Conservation (phyloP, 1,140 invertebrate genomes). For the Tribolium castaneum region DNA sequence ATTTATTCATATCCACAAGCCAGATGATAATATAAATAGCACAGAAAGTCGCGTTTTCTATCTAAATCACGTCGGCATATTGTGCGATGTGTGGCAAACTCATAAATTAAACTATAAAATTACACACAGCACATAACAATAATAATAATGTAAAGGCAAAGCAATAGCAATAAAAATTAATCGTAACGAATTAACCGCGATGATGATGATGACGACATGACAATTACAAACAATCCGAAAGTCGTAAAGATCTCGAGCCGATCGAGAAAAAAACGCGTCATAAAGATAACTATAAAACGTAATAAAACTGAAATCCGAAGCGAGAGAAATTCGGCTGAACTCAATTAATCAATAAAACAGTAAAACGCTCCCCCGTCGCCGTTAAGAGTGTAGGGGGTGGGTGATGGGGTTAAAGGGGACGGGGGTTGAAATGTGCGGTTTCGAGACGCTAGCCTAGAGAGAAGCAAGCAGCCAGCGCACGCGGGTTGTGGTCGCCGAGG, state of each 20-base stretch:
- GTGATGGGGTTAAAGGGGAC: constrained; percentile 55
- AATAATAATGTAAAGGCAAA: not conserved
- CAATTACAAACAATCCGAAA: constrained; percentile 52
- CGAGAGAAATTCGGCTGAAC: constrained; percentile 63
- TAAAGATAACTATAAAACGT: constrained; percentile 63
- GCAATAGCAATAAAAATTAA: constrained; percentile 53
- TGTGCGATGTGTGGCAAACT: constrained; percentile 55
- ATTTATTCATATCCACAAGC: constrained; percentile 61
- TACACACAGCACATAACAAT: constrained; percentile 56
- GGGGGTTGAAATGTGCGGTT: constrained; percentile 64
- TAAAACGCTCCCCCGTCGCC: constrained; percentile 63
- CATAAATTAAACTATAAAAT: constrained; percentile 59
- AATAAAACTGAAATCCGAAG: constrained; percentile 63
- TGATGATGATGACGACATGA: constrained; percentile 51
- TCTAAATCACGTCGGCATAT: constrained; percentile 60
- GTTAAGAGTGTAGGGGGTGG: constrained; percentile 61
- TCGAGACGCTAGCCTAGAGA: constrained; percentile 63
- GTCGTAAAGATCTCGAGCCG: constrained; percentile 47
- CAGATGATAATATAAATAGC: constrained; percentile 61
- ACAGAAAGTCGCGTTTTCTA: constrained; percentile 60
- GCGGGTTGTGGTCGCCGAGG: constrained; percentile 63
- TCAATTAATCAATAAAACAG: constrained; percentile 65
- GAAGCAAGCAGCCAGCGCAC: constrained; percentile 59
- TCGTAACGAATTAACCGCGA: constrained; percentile 51
- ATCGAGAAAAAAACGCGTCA: constrained; percentile 52